Evolutionary conservation across 2,888 invertebrate genomes (phyloP), one percentile per base, ranked within the genome.

Genomic region (Cheilosia vernalis): DNA sequence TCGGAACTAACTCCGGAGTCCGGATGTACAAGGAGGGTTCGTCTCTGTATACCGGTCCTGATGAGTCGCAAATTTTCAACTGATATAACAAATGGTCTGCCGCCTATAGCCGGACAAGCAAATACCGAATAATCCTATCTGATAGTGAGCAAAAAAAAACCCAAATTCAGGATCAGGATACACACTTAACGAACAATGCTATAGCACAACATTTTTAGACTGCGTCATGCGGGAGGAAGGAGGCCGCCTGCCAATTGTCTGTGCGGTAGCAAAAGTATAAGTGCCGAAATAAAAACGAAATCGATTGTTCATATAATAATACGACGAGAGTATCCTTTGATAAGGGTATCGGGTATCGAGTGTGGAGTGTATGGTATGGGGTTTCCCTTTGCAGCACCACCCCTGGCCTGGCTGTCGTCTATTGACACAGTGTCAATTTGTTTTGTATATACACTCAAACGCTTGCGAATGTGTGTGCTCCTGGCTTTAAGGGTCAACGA

Each of bases 251-350:
- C 56, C 85, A 81, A 77, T 85, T 85, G 85, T 77, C 81, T 69
- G 72, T 66, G 63, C 63, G 70, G 76, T 66, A 67, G 85, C 76
- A 77, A 72, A 84, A 77, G 76, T 72, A 77, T 81, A 85, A 85
- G 85, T 85, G 85, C 81, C 80, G 76, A 85, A 85, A 85, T 85
- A 85, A 85, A 85, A 85, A 81, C 76, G 72, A 66, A 85, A 81
- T 81, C 85, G 81, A 81, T 85, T 77, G 80, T 85, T 80, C 85
- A 80, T 80, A 80, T 85, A 81, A 85, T 85, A 85, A 85, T 67
- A 77, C 61, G 73, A 33, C 70, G 73, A 64, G 81, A 67, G 58
- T 77, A 67, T 85, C 76, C 66, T 58, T 85, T 85, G 85, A 85
- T 85, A 85, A 77, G 85, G 85, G 85, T 77, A 30, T 30, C 30